phyloP scores from a whole-genome alignment of 2,888 invertebrate genomes.

The Lycocerus yunnanus region DNA sequence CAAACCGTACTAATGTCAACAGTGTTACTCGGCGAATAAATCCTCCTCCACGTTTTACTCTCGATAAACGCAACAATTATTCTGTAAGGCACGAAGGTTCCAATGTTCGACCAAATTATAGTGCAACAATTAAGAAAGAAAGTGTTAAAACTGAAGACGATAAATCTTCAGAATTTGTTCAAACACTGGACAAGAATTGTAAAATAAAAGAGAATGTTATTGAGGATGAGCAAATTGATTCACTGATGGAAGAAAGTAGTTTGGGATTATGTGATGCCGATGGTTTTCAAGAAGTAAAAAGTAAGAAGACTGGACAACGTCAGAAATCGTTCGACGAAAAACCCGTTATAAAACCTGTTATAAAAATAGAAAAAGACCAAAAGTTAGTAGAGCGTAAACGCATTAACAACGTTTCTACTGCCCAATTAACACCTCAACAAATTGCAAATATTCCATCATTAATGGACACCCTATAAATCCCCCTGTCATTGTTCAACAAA shows the following conservation, averaged over 20 bases:
- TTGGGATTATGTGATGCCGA: slow-evolving; percentile 61
- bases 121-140: slow-evolving; percentile 40
- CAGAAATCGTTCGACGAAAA: slow-evolving; percentile 52
- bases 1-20: slow-evolving; percentile 43
- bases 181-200: slow-evolving; percentile 51
- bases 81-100: slow-evolving; percentile 32
- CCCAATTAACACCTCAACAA: slow-evolving; percentile 49
- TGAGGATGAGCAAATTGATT: slow-evolving; percentile 43
- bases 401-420: slow-evolving; percentile 24
- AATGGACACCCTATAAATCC: slow-evolving; percentile 60
- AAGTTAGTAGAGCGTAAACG: slow-evolving; percentile 37
- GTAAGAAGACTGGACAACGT: slow-evolving; percentile 74
- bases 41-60: slow-evolving; percentile 40
- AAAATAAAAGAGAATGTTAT: slow-evolving; percentile 37
- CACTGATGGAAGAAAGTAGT: slow-evolving; percentile 49
- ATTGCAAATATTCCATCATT: slow-evolving; percentile 58
- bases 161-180: slow-evolving; percentile 24
- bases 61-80: slow-evolving; percentile 44
- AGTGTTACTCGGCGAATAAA: slow-evolving; percentile 40
- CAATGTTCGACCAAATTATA: slow-evolving; percentile 48
- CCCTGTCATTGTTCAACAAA: slow-evolving; percentile 52
- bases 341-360: slow-evolving; percentile 34
- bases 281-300: slow-evolving; percentile 85
- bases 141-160: slow-evolving; percentile 8
- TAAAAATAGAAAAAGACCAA: slow-evolving; percentile 47